These are phyloP conservation scores for Drosophila repletoides DNA, from an alignment of 1,140 invertebrate species.

Conservation along the genomic window DNA sequence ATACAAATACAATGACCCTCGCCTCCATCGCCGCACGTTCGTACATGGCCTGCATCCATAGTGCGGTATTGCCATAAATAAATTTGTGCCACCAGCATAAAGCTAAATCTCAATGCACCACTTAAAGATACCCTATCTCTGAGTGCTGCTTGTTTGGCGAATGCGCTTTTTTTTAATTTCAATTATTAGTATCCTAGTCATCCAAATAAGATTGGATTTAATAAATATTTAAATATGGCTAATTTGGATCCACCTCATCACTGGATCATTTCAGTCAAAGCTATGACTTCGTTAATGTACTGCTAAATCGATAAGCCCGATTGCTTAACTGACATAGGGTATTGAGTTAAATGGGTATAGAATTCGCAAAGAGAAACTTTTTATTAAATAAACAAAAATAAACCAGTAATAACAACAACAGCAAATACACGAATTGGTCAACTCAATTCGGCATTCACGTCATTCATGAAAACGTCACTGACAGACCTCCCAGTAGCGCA, in stretches of 20 bases:
- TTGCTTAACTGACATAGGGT: not conserved
- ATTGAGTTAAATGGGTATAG: not conserved
- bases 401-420: conserved; percentile 21
- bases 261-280: too few relatives aligned
- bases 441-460: conserved; percentile 60
- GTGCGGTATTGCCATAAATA: conserved; percentile 75
- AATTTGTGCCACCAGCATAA: conserved; percentile 34
- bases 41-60: conserved; percentile 75
- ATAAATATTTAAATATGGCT: too few relatives aligned
- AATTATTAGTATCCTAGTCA: too few relatives aligned
- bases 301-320: too few relatives aligned
- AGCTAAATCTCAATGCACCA: not conserved
- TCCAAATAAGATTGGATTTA: too few relatives aligned
- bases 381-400: conserved; percentile 4
- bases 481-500: conserved; percentile 64
- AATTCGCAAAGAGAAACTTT: conserved; percentile 18
- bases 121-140: not conserved
- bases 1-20: conserved; percentile 62
- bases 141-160: too few relatives aligned
- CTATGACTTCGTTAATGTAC: too few relatives aligned
- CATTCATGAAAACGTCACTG: conserved; percentile 66
- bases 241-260: too few relatives aligned
- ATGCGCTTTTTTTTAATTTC: too few relatives aligned
- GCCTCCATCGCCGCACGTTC: conserved; percentile 5
- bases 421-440: conserved; percentile 19